Base-by-base conservation (phyloP, 2,113 vertebrate species). In the Pachypanchax playfairii region DNA sequence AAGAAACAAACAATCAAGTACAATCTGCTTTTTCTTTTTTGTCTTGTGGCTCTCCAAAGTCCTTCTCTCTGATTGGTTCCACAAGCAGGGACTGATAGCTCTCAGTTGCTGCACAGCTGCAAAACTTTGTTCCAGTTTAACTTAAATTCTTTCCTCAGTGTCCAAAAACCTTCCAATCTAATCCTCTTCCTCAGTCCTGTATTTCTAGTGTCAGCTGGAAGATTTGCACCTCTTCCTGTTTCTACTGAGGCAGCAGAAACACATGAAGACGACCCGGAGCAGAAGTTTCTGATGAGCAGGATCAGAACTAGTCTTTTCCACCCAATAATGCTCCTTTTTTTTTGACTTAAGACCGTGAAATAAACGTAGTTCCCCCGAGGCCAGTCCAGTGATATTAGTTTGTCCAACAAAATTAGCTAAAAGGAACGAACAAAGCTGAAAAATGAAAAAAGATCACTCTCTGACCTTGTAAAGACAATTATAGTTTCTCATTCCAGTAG, bases 401-500 rank as follows among this genome's bases (percentile, higher is more conserved):
- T 66, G 72, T 73, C 74, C 81, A 70, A 79, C 70, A 59, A 80
- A 73, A 80, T 87, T 79, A 86, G 82, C 70, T 47, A 53, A 65
- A 70, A 77, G 74, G 82, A 85, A 83, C 79, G 68, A 86, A 79
- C 77, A 84, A 81, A 78, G 65, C 55, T 25, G 46, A 55, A 54
- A 86, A 87, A 84, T 87, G 83, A 83, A 80, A 79, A 84, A 70
- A 57, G 68, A 77, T 77, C 67, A 70, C 73, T 73, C 77, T 9
- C 39, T 84, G 87, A 88, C 88, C 88, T 88, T 88, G 87, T 52
- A 60, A 73, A 84, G 86, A 88, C 85, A 86, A 88, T 90, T 90
- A 87, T 80, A 84, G 79, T 69, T 38, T 73, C 73, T 84, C 73
- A 84, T 84, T 72, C 53, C 54, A 25, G 49, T 55, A 4, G 13